phyloP scores from a whole-genome alignment of 2,113 vertebrate genomes.

The Equus quagga region DNA sequence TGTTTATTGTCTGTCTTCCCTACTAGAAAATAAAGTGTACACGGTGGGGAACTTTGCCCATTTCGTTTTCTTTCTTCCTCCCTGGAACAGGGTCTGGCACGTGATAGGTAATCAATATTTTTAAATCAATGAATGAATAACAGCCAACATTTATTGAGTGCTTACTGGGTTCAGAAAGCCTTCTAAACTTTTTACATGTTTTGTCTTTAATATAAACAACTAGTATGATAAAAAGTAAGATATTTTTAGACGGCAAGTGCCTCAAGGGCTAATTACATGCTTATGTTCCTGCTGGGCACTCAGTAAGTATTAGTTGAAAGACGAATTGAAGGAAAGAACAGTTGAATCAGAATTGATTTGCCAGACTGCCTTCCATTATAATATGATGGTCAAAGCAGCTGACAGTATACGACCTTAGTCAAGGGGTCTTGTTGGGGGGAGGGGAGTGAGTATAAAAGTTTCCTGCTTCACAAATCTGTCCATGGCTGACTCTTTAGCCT shows the following conservation, averaged over 20 bases:
- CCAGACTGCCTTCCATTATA: neutral
- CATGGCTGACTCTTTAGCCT: neutral
- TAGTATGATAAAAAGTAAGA: neutral
- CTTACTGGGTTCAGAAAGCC: neutral
- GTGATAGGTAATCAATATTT: neutral
- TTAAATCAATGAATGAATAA: neutral
- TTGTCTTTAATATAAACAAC: neutral
- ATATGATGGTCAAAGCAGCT: neutral
- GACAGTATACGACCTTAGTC: neutral
- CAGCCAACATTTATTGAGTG: neutral
- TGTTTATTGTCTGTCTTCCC: neutral
- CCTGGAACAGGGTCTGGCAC: neutral
- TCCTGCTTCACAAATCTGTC: neutral
- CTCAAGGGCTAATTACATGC: neutral
- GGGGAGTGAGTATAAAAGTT: neutral
- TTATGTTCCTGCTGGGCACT: neutral
- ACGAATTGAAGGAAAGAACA: neutral
- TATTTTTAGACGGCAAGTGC: constrained; percentile 8
- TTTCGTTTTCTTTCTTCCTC: neutral
- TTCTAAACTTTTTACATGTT: neutral
- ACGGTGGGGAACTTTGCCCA: neutral
- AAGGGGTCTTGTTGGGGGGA: neutral
- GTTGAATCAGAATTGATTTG: neutral
- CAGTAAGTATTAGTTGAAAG: neutral
- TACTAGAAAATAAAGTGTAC: neutral